Evolutionary conservation across 2,797 vertebrate species (phyloP).

Genomic region (Coccyzus lansbergi): DNA sequence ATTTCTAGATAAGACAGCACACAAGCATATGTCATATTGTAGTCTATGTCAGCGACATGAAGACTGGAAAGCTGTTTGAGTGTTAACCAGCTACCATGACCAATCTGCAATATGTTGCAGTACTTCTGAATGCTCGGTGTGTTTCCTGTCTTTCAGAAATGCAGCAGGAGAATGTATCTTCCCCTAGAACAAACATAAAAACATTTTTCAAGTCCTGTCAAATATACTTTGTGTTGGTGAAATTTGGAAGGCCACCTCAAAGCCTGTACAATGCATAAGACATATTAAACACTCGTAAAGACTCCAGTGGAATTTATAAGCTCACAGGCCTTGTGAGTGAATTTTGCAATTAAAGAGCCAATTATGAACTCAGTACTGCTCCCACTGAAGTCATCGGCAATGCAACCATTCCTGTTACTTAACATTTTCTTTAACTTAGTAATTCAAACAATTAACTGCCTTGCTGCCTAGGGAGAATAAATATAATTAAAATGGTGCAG

Average conservation of each 20-base stretch:
- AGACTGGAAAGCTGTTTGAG: not conserved
- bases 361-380: not conserved
- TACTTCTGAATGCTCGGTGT: not conserved
- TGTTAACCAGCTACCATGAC: not conserved
- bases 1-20: not conserved
- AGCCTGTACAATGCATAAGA: not conserved
- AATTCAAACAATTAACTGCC: slow-evolving; percentile 25
- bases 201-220: not conserved
- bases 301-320: not conserved
- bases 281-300: not conserved
- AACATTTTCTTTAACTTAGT: slow-evolving; percentile 19
- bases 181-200: not conserved
- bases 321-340: not conserved
- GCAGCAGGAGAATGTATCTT: not conserved
- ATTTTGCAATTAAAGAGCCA: slow-evolving; percentile 1
- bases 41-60: not conserved
- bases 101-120: accelerated
- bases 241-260: not conserved
- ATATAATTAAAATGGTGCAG: not conserved
- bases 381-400: not conserved
- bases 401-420: not conserved
- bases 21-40: not conserved
- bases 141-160: not conserved
- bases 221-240: not conserved
- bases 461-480: not conserved